These are phyloP conservation scores for Schizopygopsis malacanthus DNA, from an alignment of 2,797 vertebrate genomes.

Conservation along the genomic window DNA sequence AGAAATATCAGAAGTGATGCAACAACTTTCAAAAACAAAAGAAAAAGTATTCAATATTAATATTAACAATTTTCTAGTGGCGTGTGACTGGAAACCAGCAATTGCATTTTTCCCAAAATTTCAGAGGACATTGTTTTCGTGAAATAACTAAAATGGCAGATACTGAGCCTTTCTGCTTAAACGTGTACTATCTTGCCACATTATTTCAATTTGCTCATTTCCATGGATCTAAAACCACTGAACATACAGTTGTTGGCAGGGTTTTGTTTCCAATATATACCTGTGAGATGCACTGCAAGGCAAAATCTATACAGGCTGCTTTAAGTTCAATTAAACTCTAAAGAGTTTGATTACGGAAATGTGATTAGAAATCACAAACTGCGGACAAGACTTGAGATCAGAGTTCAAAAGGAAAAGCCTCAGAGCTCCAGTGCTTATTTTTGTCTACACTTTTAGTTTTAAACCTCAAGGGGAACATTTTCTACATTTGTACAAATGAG, in stretches of 20 bases:
- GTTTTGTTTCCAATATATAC: background rate
- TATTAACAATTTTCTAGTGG: background rate
- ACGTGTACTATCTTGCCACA: background rate
- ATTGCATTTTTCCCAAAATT: background rate
- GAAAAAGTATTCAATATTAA: background rate
- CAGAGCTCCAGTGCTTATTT: background rate
- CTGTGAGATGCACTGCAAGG: background rate
- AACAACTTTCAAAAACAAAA: background rate
- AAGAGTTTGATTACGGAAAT: background rate
- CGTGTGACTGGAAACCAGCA: background rate
- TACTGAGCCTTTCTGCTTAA: background rate
- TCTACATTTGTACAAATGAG: background rate
- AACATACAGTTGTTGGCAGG: background rate
- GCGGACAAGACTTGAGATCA: conserved; percentile 23
- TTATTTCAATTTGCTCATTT: background rate
- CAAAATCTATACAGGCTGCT: background rate
- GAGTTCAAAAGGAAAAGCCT: conserved; percentile 25
- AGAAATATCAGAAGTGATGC: background rate
- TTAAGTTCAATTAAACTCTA: background rate
- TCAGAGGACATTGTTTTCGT: background rate
- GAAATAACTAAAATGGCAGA: background rate
- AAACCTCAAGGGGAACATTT: background rate
- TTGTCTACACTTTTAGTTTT: background rate
- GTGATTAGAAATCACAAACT: background rate
- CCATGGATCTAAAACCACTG: background rate